These are phyloP conservation scores for Hemitrygon akajei DNA, from an alignment of 2,797 vertebrate species.

Conservation along the genomic window DNA sequence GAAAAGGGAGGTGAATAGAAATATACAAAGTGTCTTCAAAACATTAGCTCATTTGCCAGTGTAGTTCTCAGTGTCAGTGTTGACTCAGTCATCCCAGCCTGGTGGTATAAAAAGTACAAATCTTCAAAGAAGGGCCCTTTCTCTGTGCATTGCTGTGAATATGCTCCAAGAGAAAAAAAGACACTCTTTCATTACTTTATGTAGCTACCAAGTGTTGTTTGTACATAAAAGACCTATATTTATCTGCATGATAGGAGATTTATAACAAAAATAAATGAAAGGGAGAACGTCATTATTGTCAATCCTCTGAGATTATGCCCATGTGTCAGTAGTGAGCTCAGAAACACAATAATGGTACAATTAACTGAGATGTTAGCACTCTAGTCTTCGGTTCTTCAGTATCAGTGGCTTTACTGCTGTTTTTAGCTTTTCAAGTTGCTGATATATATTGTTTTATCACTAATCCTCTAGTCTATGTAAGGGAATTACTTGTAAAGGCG, in stretches of 20 bases:
- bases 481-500: background rate
- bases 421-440: background rate
- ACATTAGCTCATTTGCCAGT: constrained; percentile 15
- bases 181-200: constrained; percentile 32
- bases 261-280: background rate
- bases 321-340: constrained; percentile 12
- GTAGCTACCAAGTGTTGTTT: constrained; percentile 25
- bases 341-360: constrained; percentile 11
- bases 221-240: background rate
- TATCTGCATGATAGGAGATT: background rate
- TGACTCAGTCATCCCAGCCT: background rate
- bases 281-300: constrained; percentile 15
- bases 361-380: background rate
- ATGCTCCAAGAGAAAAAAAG: background rate
- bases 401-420: background rate
- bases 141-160: constrained; percentile 13
- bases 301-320: constrained; percentile 16
- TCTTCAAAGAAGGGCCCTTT: constrained; percentile 35
- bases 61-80: background rate
- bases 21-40: constrained; percentile 19
- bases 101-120: constrained; percentile 27
- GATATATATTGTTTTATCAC: background rate
- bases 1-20: constrained; percentile 8
- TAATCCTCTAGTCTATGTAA: background rate
- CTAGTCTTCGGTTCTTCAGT: background rate